Base-by-base conservation (phyloP, 1,140 invertebrate genomes). In the Drosophila subobscura region DNA sequence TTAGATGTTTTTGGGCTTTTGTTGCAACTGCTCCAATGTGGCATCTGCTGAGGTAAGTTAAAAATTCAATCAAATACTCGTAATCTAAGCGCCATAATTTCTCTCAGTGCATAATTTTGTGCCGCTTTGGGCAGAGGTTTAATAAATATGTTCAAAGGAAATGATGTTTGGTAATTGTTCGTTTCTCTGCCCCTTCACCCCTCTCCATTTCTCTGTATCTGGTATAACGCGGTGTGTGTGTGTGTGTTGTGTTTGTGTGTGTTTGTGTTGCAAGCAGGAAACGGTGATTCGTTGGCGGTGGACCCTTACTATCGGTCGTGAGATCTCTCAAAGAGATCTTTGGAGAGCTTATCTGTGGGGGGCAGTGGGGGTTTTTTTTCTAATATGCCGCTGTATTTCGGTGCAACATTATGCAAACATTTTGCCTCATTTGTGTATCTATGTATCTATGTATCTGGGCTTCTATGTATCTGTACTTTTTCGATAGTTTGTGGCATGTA, bases 131-230 rank as follows among this genome's bases (percentile, higher is more conserved):
- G 76, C 79, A 86, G 33, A 37, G 89, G 61, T 90, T 90, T 90
- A 90, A 90, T 90, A 90, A 90, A 90, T 90, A 90, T 90, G 89
- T 90, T 90, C 79, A 77, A 37, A 90, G 89, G 89, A 90, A 90
- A 90, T 90, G 81, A 75, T 80, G 75, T 86, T 90, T 83, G 89
- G 84, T 90, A 90, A 90, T 90, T 90, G 89, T 90, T 90, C 58
- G 74, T 23, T 74, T 67, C 46, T 37, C 33, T 12, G 10, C 7
- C 33, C 4, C 33, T 12, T 0, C 16, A 20, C 0, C 0, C 10
- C 42, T 59, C 66, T 68, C 27, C 40, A 65, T 70, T 50, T 61
- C 41, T 37, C 55, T 41, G 7, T 47, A 8, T 41, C 55, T 25
- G 59, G 68, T 71, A 71, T 46, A 60, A 46, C 63, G 23, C n/a